Base-by-base conservation (phyloP, 2,888 invertebrate species). In the Nymphalis urticae region DNA sequence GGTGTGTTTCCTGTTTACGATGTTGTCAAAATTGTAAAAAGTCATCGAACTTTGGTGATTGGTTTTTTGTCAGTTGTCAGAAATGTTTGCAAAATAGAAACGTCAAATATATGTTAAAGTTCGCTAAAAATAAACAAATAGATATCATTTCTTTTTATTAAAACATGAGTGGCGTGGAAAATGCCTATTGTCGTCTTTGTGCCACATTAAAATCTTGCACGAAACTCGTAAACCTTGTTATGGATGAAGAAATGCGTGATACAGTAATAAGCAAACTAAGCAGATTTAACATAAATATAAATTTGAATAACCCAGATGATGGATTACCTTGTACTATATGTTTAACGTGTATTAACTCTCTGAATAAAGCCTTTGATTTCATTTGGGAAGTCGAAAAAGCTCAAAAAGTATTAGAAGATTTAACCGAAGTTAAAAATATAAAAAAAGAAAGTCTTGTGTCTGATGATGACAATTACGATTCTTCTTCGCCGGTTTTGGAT, bases 361-460 rank as follows among this genome's bases (percentile, higher is more conserved):
- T 89, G 48, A 81, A 88, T 48, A 82, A 76, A 59, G 85, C 87
- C 9, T 83, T 77, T 65, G 81, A 85, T 4, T 88, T 90, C 66
- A 79, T 88, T 17, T 62, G 75, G 9, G 70, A 75, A 2, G 76
- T 90, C 19, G 84, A 90, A 66, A 77, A 75, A 21, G 86, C 89
- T 0, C 89, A 90, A 73, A 71, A 59, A 0, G 72, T 79, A 0
- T 67, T 89, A 50, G 75, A 73, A 24, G 76, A 80, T 48, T 71
- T 83, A 50, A 64, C 79, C 17, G 70, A 59, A 42, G 54, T 72
- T 2, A 77, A 75, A 66, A 73, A 79, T 48, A 84, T 84, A 21
- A 85, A 85, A 73, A 79, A 78, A 54, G 84, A 85, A 66, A 59
- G 64, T 6, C 60, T 10, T 17, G 58, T 58, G 50, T 65, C 62